phyloP scores from a whole-genome alignment of 2,888 invertebrate genomes.

The Tineola bisselliella region DNA sequence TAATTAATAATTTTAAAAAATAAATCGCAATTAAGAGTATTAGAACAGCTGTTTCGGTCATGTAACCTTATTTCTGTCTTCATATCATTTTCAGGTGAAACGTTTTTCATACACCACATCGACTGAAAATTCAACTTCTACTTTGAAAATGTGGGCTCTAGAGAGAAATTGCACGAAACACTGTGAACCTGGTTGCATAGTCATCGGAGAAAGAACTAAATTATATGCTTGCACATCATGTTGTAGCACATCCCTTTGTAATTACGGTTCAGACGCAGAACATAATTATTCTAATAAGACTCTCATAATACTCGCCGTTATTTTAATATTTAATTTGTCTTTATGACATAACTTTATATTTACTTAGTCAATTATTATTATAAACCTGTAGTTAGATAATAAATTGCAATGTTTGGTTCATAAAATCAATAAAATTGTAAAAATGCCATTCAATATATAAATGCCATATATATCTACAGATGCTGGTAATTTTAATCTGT shows the following conservation, averaged over 20 bases:
- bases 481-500: neutral
- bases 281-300: slow-evolving; percentile 17
- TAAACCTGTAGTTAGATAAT: neutral
- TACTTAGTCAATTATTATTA: neutral
- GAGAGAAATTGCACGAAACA: slow-evolving; percentile 84
- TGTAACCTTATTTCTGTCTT: too few relatives aligned
- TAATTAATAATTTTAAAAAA: too few relatives aligned
- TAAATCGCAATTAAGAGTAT: too few relatives aligned
- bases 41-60: too few relatives aligned
- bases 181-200: slow-evolving; percentile 88
- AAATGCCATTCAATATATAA: too few relatives aligned
- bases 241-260: slow-evolving; percentile 82
- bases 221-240: slow-evolving; percentile 88
- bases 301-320: neutral
- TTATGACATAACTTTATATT: slow-evolving; percentile 1
- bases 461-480: too few relatives aligned
- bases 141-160: slow-evolving; percentile 79
- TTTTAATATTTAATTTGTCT: neutral
- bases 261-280: slow-evolving; percentile 71
- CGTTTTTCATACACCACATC: slow-evolving; percentile 85
- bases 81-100: slow-evolving; percentile 70
- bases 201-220: slow-evolving; percentile 89
- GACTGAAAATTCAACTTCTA: slow-evolving; percentile 80
- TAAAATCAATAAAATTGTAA: neutral
- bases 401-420: neutral